Conservation (phyloP, 2,113 vertebrate genomes). For the Neolamprologus devosi region DNA sequence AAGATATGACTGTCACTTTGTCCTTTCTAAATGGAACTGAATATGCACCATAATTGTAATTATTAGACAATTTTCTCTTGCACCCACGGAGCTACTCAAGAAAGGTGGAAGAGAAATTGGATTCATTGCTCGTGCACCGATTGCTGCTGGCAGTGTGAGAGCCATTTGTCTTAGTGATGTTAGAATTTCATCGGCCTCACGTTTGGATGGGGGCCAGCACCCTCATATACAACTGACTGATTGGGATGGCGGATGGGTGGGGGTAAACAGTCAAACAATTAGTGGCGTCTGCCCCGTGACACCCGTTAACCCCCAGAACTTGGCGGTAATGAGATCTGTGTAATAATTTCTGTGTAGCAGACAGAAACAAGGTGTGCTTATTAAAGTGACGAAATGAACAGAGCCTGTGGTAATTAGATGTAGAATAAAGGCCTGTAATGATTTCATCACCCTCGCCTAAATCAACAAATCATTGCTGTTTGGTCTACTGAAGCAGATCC, state of each 20-base stretch:
- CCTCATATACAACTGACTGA: conserved; percentile 20
- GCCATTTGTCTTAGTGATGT: conserved; percentile 16
- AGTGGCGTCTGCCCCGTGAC: conserved; percentile 33
- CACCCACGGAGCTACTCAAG: background rate
- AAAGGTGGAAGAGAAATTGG: background rate
- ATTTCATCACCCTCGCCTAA: background rate
- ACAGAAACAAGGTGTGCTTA: conserved; percentile 15
- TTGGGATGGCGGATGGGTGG: background rate
- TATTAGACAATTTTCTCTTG: background rate
- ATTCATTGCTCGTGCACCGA: background rate
- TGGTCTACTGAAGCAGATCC: background rate
- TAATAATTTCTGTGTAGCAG: conserved; percentile 17
- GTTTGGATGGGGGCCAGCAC: conserved; percentile 25
- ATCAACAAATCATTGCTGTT: conserved; percentile 17
- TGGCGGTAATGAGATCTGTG: conserved; percentile 36
- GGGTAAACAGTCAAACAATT: conserved; percentile 45
- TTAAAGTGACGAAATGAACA: conserved; percentile 7
- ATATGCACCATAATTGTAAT: background rate
- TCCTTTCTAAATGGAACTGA: background rate
- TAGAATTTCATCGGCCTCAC: conserved; percentile 1
- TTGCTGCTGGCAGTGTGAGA: background rate
- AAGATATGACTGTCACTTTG: background rate
- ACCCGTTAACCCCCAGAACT: conserved; percentile 49
- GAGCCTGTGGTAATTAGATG: conserved; percentile 14
- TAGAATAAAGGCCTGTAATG: background rate